phyloP scores from a whole-genome alignment of 2,797 vertebrate species.

The Xyrichtys novacula region DNA sequence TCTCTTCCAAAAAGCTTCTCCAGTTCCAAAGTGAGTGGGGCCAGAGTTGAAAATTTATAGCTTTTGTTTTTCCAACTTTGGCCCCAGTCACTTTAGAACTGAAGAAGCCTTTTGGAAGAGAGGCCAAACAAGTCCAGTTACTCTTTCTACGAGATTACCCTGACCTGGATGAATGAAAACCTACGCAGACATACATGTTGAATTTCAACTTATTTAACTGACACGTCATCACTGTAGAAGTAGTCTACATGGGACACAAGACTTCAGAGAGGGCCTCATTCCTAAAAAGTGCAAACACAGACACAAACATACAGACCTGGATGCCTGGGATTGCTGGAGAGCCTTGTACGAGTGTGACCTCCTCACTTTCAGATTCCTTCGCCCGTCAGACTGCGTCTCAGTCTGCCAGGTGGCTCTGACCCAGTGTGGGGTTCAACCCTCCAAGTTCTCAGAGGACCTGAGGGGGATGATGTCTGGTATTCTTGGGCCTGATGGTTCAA shows the following conservation, averaged over 20 bases:
- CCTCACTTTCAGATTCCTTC: slow-evolving; percentile 61
- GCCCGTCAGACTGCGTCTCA: slow-evolving; percentile 50
- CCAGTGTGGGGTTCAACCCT: slow-evolving; percentile 15
- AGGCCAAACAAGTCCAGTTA: too few relatives aligned
- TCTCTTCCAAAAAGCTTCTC: too few relatives aligned
- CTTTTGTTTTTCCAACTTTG: too few relatives aligned
- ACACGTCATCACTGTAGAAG: slow-evolving; percentile 5
- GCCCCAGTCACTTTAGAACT: too few relatives aligned
- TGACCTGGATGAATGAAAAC: too few relatives aligned
- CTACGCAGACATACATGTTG: too few relatives aligned
- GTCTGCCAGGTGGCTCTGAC: slow-evolving; percentile 54
- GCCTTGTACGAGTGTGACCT: slow-evolving; percentile 55
- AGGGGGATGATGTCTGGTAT: slow-evolving; percentile 19
- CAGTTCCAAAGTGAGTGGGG: too few relatives aligned
- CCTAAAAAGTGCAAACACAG: slow-evolving; percentile 39
- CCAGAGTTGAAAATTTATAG: too few relatives aligned
- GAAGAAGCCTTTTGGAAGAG: too few relatives aligned
- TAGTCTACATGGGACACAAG: neutral
- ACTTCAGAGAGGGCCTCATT: slow-evolving; percentile 7
- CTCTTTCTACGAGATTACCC: too few relatives aligned
- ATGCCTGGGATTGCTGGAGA: slow-evolving; percentile 72
- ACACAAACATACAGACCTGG: slow-evolving; percentile 23
- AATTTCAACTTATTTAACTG: too few relatives aligned
- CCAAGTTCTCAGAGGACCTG: slow-evolving; percentile 8
- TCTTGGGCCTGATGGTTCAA: slow-evolving; percentile 43